phyloP scores from a whole-genome alignment of 64 coral and sea anemone genomes.

The Porites lutea region DNA sequence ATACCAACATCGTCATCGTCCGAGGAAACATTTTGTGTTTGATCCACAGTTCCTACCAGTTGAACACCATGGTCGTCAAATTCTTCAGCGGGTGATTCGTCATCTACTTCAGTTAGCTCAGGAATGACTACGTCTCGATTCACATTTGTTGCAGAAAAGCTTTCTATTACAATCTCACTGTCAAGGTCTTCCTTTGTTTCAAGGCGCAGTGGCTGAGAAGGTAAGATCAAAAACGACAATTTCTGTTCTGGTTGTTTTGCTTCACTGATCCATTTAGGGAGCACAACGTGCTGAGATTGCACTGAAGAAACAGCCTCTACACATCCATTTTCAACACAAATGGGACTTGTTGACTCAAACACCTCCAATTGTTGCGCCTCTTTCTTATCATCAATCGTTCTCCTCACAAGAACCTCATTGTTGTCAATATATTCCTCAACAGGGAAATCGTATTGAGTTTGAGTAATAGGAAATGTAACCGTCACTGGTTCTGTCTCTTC shows the following conservation, averaged over 20 bases:
- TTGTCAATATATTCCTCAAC: slow-evolving; percentile 42
- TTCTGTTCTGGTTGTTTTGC: neutral
- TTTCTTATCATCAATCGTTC: neutral
- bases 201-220: neutral
- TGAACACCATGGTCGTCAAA: slow-evolving; percentile 72
- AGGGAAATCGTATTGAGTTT: no score
- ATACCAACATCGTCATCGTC: slow-evolving; percentile 76
- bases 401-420: slow-evolving; percentile 45
- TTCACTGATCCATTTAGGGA: slow-evolving; percentile 36
- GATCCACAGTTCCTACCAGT: slow-evolving; percentile 26
- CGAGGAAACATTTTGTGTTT: neutral
- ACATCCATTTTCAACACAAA: neutral
- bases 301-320: slow-evolving; percentile 30
- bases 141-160: no score
- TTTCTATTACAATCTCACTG: neutral
- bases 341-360: slow-evolving; percentile 14
- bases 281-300: neutral
- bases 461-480: neutral
- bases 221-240: neutral
- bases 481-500: neutral
- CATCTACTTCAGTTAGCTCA: no score
- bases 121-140: no score
- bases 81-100: neutral
- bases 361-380: neutral
- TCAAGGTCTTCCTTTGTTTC: neutral